Evolutionary conservation across 2,797 vertebrate genomes (phyloP).

Genomic region (Esox masquinongy): DNA sequence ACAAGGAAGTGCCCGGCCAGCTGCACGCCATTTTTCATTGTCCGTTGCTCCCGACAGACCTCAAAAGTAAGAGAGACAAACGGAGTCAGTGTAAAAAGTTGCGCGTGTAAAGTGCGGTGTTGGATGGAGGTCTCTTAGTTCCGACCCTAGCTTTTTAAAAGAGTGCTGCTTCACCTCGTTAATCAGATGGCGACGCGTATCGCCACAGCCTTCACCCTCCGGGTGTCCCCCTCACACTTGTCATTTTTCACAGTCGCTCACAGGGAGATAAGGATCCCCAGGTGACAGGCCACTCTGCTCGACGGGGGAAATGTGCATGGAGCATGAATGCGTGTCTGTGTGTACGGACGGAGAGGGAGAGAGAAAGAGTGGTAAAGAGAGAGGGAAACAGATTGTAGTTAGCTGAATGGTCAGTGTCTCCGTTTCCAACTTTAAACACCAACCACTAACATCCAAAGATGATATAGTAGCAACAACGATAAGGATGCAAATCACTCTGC

Average conservation of each 20-base stretch:
- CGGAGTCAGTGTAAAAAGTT: slow-evolving; percentile 50
- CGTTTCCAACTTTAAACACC: neutral
- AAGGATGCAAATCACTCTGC: neutral
- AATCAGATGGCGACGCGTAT: slow-evolving; percentile 69
- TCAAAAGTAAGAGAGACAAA: slow-evolving; percentile 36
- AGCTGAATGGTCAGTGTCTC: neutral
- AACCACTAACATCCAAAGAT: neutral
- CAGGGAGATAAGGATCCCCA: slow-evolving; percentile 52
- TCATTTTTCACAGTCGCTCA: slow-evolving; percentile 64
- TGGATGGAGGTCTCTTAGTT: slow-evolving; percentile 60
- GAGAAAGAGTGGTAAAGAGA: neutral
- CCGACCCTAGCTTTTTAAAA: slow-evolving; percentile 68
- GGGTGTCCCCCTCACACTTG: slow-evolving; percentile 39
- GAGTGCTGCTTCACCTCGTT: slow-evolving; percentile 63
- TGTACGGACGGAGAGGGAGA: neutral
- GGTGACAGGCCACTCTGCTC: slow-evolving; percentile 24
- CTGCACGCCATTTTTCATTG: slow-evolving; percentile 74
- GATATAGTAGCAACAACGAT: too few relatives aligned
- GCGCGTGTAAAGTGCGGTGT: slow-evolving; percentile 64
- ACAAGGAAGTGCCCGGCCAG: slow-evolving; percentile 67
- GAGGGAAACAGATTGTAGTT: neutral
- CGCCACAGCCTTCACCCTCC: slow-evolving; percentile 28
- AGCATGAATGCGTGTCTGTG: slow-evolving; percentile 7
- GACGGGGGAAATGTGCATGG: slow-evolving; percentile 9
- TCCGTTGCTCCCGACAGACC: slow-evolving; percentile 46